Evolutionary conservation across 1,140 invertebrate genomes (phyloP).

Genomic region (Galendromus occidentalis): DNA sequence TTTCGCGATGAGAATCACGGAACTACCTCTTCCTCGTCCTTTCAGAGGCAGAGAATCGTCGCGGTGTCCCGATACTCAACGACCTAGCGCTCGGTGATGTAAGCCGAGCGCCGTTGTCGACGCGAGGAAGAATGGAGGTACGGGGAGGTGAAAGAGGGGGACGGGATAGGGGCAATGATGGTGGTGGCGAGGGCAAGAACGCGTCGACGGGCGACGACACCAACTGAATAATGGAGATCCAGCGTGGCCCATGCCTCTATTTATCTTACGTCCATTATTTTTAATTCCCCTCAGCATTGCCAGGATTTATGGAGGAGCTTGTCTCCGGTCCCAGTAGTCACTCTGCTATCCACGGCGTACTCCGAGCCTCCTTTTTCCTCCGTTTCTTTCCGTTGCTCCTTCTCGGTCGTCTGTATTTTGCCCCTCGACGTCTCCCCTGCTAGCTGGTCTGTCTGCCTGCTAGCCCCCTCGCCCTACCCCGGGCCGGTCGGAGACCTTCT

Average conservation of each 20-base stretch:
- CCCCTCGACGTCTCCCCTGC: no score
- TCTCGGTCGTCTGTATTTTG: no score
- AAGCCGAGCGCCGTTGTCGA: no score
- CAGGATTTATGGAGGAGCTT: constrained; percentile 10
- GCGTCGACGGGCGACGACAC: no score
- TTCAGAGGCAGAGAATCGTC: background rate
- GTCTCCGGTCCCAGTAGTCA: background rate
- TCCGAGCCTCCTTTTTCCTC: background rate
- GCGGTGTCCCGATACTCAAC: no score
- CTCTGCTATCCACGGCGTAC: background rate
- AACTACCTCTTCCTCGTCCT: no score
- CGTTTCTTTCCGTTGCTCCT: background rate
- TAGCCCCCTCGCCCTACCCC: no score
- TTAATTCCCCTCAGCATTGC: background rate
- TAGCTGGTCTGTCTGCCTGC: no score
- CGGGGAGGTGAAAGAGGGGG: background rate
- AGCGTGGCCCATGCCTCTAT: background rate
- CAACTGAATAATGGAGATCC: no score
- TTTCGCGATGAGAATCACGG: no score
- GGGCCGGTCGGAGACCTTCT: no score
- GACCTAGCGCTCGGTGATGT: no score
- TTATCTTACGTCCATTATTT: constrained; percentile 10
- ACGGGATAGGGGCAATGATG: background rate
- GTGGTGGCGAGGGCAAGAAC: background rate
- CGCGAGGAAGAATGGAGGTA: background rate